Evolutionary conservation across 2,888 invertebrate genomes (phyloP).

Genomic region (Megaustenia siamemsis): DNA sequence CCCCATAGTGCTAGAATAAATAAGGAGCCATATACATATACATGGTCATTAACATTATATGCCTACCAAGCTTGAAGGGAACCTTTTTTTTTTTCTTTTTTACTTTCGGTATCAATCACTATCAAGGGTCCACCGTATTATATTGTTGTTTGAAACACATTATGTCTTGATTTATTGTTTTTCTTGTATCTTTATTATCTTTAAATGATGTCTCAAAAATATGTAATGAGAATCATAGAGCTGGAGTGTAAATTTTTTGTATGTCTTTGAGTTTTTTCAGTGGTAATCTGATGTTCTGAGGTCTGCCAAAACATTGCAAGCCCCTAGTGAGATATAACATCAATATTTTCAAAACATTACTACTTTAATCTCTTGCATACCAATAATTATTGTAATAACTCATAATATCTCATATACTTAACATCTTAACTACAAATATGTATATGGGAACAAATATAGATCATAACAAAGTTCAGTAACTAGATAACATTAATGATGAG

Average conservation of each 20-base stretch:
- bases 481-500: neutral
- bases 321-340: conserved; percentile 38
- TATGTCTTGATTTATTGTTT: neutral
- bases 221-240: neutral
- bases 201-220: too few species aligned
- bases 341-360: neutral
- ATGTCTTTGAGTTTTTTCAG: conserved; percentile 42
- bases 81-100: too few species aligned
- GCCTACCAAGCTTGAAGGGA: too few species aligned
- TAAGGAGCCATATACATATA: too few species aligned
- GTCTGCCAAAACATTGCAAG: conserved; percentile 43
- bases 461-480: neutral
- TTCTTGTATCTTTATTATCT: neutral
- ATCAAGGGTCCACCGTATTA: neutral
- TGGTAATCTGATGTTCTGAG: conserved; percentile 40
- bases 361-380: neutral
- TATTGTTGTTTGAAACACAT: neutral
- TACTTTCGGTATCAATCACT: too few species aligned
- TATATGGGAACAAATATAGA: neutral
- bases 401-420: neutral
- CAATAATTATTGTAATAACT: neutral
- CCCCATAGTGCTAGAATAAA: too few species aligned
- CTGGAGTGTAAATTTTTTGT: conserved; percentile 11
- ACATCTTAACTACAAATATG: neutral
- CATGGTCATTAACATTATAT: too few species aligned